Evolutionary conservation across 2,888 invertebrate species (phyloP).

Genomic region (Lutraria lutraria): DNA sequence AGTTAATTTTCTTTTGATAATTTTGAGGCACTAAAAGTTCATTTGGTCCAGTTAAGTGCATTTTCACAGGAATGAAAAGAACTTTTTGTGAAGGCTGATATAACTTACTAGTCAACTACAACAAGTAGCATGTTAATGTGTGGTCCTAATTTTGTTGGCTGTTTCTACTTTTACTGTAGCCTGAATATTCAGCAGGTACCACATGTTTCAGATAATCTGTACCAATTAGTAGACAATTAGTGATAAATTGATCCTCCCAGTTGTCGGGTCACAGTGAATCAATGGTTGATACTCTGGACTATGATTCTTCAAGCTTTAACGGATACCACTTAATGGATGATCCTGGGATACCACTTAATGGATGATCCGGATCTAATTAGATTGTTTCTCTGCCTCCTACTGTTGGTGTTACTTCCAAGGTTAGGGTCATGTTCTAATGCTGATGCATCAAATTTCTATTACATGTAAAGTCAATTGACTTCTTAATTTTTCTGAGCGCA

Average conservation of each 20-base stretch:
- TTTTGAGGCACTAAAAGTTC: too few species aligned
- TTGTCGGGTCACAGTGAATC: background rate
- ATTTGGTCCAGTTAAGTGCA: too few species aligned
- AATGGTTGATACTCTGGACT: background rate
- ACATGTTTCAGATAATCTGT: constrained; percentile 4
- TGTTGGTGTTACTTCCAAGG: background rate
- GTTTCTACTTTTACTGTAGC: background rate
- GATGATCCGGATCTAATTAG: background rate
- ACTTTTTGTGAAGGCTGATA: too few species aligned
- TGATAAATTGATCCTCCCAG: background rate
- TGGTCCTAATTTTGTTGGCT: background rate
- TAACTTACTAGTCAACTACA: too few species aligned
- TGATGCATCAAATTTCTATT: too few species aligned
- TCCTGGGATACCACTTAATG: background rate
- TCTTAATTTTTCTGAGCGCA: too few species aligned
- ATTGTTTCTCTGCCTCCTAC: background rate
- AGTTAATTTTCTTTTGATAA: too few species aligned
- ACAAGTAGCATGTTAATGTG: too few species aligned
- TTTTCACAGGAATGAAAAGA: too few species aligned
- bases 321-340: background rate
- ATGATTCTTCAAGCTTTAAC: constrained; percentile 1
- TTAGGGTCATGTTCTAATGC: background rate
- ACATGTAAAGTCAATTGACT: too few species aligned
- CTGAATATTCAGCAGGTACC: background rate
- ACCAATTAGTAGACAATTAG: constrained; percentile 7